Evolutionary conservation across 2,888 invertebrate genomes (phyloP), one percentile per base, ranked within the genome.

Genomic region (Netelia virgata): DNA sequence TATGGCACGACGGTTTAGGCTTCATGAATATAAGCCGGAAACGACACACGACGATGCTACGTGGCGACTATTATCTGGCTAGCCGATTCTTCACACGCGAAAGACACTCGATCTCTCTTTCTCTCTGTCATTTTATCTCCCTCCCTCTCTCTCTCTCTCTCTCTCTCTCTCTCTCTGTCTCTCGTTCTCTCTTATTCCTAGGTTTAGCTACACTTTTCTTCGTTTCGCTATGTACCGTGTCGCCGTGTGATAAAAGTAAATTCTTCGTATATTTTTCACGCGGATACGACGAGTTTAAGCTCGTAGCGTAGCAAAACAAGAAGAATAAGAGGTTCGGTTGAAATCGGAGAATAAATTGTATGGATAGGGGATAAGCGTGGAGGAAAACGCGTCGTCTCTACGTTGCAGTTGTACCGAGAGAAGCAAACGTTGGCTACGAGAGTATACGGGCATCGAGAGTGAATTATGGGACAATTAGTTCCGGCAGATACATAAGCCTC

Each of bases 391-490:
- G 73, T 59, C 69, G 77, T 85, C 84, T 87, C 84, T 87, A 88
- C 86, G 88, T 88, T 88, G 89, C 88, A 87, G 87, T 89, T 89
- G 82, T 78, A 84, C 70, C 63, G 83, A 72, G 72, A 63, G 72
- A 41, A 79, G 36, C 36, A 63, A 79, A 70, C 81, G 69, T 70
- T 77, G 87, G 87, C 86, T 87, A 87, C 88, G 87, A 36, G 36
- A 84, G 83, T 88, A 88, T 89, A 88, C 90, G 87, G 90, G 88
- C 88, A 86, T 87, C 57, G 64, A 64, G 90, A 90, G 91, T 91
- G 91, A 91, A 91, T 91, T 91, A 91, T 91, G 90, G 89, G 91
- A 91, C 91, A 91, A 91, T 91, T 91, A 91, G 91, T 91, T 91
- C 91, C 91, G 91, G 91, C 89, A 91, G 91, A 91, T 91, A 91